A percentile compares a stretch with the other conserved stretches of the same genome.
These are phyloP conservation scores for Nezara viridula DNA, from an alignment of 2,888 invertebrate genomes.

Conservation along the genomic window DNA sequence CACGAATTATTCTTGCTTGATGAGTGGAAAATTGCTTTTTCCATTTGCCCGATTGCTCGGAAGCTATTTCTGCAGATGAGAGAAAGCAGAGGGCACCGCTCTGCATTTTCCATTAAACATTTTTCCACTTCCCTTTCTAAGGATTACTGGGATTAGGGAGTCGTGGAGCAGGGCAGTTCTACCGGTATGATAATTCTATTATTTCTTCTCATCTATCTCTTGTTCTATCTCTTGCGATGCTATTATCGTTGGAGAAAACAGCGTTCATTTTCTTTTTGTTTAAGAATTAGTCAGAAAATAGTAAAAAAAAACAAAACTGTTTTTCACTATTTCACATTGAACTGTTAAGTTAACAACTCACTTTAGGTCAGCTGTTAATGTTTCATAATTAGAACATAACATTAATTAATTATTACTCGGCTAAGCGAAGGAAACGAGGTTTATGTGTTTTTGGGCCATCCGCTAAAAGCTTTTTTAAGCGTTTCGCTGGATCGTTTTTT, in stretches of 20 bases:
- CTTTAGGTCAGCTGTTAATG: not conserved
- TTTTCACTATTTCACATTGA: not conserved
- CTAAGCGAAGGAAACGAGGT: no score
- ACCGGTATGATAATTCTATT: not conserved
- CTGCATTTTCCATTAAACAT: constrained; percentile 29
- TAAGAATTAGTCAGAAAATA: not conserved
- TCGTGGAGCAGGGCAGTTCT: not conserved
- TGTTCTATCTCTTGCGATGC: not conserved
- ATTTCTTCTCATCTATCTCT: not conserved
- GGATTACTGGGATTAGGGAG: not conserved
- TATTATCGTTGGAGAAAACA: not conserved
- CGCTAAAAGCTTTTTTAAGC: no score
- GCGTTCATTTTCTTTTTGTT: not conserved
- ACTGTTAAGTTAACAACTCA: not conserved
- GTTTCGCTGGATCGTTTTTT: no score
- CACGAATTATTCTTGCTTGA: not conserved
- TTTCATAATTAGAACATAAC: no score
- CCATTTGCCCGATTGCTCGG: not conserved
- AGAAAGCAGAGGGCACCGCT: not conserved
- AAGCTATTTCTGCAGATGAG: not conserved
- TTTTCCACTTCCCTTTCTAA: constrained; percentile 38
- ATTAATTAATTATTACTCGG: no score
- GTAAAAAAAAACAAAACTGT: not conserved
- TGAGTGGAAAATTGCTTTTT: constrained; percentile 21
- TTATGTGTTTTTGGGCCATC: no score